These are phyloP conservation scores for Uropetala carovei DNA, from an alignment of 2,888 invertebrate species.

Conservation along the genomic window DNA sequence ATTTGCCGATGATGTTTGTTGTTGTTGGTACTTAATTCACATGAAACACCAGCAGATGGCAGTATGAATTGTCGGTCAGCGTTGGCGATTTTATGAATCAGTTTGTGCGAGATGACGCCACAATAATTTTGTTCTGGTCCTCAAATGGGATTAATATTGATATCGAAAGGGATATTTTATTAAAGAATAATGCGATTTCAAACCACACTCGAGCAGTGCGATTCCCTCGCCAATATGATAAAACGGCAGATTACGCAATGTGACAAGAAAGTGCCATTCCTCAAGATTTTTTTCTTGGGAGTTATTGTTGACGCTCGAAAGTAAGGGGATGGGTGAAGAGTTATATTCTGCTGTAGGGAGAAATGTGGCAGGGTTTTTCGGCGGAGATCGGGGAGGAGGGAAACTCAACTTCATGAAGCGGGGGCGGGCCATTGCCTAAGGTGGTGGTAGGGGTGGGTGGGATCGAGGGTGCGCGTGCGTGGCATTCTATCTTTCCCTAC, in stretches of 20 bases:
- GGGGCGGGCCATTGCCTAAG: constrained; percentile 64
- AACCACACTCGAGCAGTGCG: neutral
- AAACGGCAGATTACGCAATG: constrained; percentile 53
- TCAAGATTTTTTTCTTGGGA: constrained; percentile 31
- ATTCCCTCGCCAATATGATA: constrained; percentile 16
- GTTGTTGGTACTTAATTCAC: constrained; percentile 15
- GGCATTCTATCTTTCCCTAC: constrained; percentile 60
- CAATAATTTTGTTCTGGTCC: neutral
- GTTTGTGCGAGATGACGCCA: neutral
- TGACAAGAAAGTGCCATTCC: constrained; percentile 59
- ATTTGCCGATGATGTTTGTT: constrained; percentile 48
- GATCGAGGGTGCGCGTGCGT: constrained; percentile 57
- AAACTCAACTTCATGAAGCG: constrained; percentile 61
- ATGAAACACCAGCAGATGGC: constrained; percentile 34
- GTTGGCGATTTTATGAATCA: constrained; percentile 24
- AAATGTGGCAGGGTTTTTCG: constrained; percentile 60
- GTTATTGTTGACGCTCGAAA: constrained; percentile 51
- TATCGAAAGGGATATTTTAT: neutral
- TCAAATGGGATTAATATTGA: neutral
- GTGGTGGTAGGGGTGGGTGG: constrained; percentile 37
- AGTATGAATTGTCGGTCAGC: constrained; percentile 20
- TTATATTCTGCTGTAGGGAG: constrained; percentile 52
- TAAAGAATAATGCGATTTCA: neutral
- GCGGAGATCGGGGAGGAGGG: constrained; percentile 51
- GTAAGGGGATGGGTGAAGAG: constrained; percentile 37